phyloP scores from a whole-genome alignment of 2,797 vertebrate genomes.

The Megaceryle alcyon region DNA sequence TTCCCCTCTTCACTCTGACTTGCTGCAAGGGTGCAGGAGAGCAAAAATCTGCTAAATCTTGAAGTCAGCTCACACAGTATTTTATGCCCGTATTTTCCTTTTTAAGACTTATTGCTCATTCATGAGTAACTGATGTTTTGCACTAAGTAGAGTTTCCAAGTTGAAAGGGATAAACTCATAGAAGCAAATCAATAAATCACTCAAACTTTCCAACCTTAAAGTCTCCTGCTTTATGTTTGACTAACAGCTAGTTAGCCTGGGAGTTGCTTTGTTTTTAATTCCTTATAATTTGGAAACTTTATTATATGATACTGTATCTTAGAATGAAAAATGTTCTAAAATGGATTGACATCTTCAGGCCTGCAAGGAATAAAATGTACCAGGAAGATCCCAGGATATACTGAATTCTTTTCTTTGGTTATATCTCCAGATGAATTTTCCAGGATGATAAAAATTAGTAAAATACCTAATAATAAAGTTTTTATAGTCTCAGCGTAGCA shows the following conservation, averaged over 20 bases:
- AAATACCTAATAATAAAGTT: neutral
- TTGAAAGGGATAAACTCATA: neutral
- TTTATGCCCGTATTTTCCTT: neutral
- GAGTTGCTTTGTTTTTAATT: neutral
- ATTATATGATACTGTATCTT: neutral
- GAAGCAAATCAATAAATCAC: neutral
- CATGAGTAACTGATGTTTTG: neutral
- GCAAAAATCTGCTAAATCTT: neutral
- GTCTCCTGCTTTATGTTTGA: neutral
- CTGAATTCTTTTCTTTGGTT: neutral
- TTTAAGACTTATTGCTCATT: neutral
- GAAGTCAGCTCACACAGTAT: neutral
- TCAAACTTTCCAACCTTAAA: neutral
- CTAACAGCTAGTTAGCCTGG: neutral
- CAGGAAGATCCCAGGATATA: neutral
- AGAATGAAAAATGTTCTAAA: neutral
- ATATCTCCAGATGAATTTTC: neutral
- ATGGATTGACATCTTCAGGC: neutral
- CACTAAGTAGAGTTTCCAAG: neutral
- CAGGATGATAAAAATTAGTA: neutral
- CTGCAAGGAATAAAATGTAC: neutral
- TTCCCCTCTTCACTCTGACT: neutral
- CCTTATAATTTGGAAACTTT: neutral
- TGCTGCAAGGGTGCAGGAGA: neutral
- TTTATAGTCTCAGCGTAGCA: neutral